Base-by-base conservation (phyloP, 2,888 invertebrate species). In the Aleiodes alternator region DNA sequence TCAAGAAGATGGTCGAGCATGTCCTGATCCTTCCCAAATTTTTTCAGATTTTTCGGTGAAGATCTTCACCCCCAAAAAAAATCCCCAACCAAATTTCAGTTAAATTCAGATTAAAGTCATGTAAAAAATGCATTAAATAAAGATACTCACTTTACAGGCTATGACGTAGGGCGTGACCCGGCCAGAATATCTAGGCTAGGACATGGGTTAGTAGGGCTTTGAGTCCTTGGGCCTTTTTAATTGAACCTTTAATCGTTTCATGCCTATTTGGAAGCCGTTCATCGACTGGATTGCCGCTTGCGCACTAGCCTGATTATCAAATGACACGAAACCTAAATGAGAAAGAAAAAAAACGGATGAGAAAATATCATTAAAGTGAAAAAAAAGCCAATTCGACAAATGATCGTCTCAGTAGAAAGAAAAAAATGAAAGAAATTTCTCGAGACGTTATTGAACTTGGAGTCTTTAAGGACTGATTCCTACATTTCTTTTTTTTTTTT, bases 201-300 rank as follows among this genome's bases (percentile, higher is more conserved):
- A 91, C 91, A 91, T 92, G 92, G 93, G 95, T 95, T 97, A 98
- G 95, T 98, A 98, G 90, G 98, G 98, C 92, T 97, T 94, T 90
- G 97, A 97, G 91, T 98, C 98, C 93, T 98, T 98, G 91, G 98
- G 98, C 92, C 98, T 94, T 92, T 99, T 99, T 92, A 99, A 94
- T 92, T 99, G 98, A 88, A 99, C 99, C 93, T 99, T 99, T 90
- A 99, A 96, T 90, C 99, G 94, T 93, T 99, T 99, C 98, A 99
- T 99, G 89, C 99, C 99, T 91, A 99, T 99, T 92, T 99, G 99
- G 92, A 99, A 99, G 90, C 99, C 99, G 92, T 99, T 99, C 99
- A 99, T 99, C 87, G 99, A 96, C 91, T 98, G 98, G 90, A 99
- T 99, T 85, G 99, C 99, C 84, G 97, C 96, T 91, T 98, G 98